Evolutionary conservation across 2,113 vertebrate genomes (phyloP), one percentile per base, ranked within the genome.

Genomic region (Sorex fumeus): DNA sequence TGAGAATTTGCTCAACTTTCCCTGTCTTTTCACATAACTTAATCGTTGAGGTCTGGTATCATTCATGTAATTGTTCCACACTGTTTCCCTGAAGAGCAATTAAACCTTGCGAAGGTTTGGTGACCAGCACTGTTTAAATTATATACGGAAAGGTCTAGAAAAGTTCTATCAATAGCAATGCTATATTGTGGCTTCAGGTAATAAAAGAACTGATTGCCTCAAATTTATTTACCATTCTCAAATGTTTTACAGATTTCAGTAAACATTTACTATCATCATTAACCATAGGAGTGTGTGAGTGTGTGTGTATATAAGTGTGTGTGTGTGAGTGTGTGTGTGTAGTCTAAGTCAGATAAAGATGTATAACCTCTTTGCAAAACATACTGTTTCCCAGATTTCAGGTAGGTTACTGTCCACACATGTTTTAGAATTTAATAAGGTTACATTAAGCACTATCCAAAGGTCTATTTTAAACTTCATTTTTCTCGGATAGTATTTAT

Each of bases 1-100:
- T 82, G 97, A 97, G 96, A 97, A 97, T 97, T 96, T 93, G 40
- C 67, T 96, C 93, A 97, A 96, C 95, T 97, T 97, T 89, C 76
- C 80, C 77, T 40, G 28, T 95, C 86, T 97, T 97, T 97, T 62
- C 93, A 97, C 91, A 89, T 95, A 96, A 93, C 90, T 96, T 97
- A 96, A 97, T 97, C 27, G 0, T 82, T 97, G 95, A 96, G 91
- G 96, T 94, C 92, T 97, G 89, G 75, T 97, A 96, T 97, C 81
- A 96, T 97, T 98, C 95, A 79, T 97, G 95, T 97, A 97, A 97
- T 97, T 95, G 40, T 75, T 97, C 92, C 93, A 95, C 94, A 89
- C 64, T 90, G 77, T 91, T 97, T 93, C 94, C 95, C 96, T 93
- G 64, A 97, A 97, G 96, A 97, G 92, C 94, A 97, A 97, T 97